Evolutionary conservation across 2,888 invertebrate genomes (phyloP).

Genomic region (Orthosia cruda): DNA sequence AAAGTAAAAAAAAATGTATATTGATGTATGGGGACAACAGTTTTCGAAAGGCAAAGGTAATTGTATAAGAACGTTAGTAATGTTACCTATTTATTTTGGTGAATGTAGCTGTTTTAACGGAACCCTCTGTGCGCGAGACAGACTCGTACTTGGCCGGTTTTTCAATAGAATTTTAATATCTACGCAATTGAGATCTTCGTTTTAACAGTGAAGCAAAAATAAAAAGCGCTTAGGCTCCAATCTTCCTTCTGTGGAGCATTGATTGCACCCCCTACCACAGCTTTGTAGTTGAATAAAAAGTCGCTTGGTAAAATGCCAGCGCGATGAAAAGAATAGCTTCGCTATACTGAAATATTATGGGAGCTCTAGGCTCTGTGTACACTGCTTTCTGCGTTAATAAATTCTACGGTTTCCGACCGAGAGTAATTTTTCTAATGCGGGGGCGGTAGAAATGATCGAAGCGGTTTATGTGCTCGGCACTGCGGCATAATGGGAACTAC

Average conservation of each 20-base stretch:
- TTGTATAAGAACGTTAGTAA: no score
- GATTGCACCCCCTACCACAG: slow-evolving; percentile 85
- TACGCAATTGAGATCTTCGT: slow-evolving; percentile 80
- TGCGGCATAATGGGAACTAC: slow-evolving; percentile 16
- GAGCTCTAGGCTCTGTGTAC: slow-evolving; percentile 75
- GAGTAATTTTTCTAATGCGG: slow-evolving; percentile 50
- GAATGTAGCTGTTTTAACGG: no score
- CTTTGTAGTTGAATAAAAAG: slow-evolving; percentile 88
- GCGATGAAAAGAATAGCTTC: slow-evolving; percentile 86
- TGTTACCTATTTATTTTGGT: no score
- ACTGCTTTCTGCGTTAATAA: slow-evolving; percentile 66
- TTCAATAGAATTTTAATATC: slow-evolving; percentile 76
- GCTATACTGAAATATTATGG: slow-evolving; percentile 84
- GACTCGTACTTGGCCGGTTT: slow-evolving; percentile 13
- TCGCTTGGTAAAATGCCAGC: slow-evolving; percentile 89
- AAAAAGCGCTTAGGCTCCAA: slow-evolving; percentile 80
- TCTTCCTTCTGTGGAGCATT: slow-evolving; percentile 85
- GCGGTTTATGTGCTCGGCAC: slow-evolving; percentile 14
- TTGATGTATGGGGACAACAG: no score
- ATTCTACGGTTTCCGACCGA: slow-evolving; percentile 48
- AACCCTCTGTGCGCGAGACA: no score
- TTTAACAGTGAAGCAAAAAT: slow-evolving; percentile 82
- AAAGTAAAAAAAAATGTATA: no score
- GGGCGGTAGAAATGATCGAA: slow-evolving; percentile 24
- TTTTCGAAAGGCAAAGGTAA: no score